Base-by-base conservation (phyloP, 2,888 invertebrate species). In the Lasioglossum villosulum region DNA sequence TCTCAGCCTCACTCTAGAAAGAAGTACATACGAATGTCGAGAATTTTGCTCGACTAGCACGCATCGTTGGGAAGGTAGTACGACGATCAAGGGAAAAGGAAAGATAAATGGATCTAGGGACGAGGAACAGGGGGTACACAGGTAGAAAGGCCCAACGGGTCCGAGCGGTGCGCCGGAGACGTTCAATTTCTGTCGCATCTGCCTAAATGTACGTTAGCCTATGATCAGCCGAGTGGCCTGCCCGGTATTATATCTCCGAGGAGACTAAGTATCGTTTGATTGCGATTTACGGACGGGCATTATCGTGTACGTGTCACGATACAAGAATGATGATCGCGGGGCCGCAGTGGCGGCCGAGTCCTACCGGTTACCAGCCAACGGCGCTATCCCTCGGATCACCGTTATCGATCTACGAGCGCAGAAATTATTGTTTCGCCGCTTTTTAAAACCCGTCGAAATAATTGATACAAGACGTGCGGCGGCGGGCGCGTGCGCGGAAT, bases 141-240 rank as follows among this genome's bases (percentile, higher is more conserved):
- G 73, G 56, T 19, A 27, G 19, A 42, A 59, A 34, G 23, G 74
- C 23, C 42, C 56, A n/a, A 75, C 42, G 56, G 82, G 68, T 71
- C 34, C 34, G 74, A 45, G 37, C 27, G 59, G 52, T 52, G 52
- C 59, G 34, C 16, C 39, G 68, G 86, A 87, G 90, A 92, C 88
- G 92, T 84, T 88, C 86, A 91, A 90, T 93, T 92, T 92, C 82
- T 91, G 92, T 91, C 92, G 91, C 94, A 94, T 93, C 94, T 93
- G 94, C 93, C 94, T 93, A 93, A 93, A 92, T 90, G 90, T 88
- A 87, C 84, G 84, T 88, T 89, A 91, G 88, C 92, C 91, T 92
- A 89, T 92, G 92, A 93, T 93, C 89, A 88, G 81, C 71, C 72
- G 71, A 63, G 84, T 76, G 80, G 72, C 71, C 68, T 23, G 59